A percentile compares a stretch with the other conserved stretches of the same genome.
phyloP scores from a whole-genome alignment of 2,888 invertebrate genomes.

The Morinoia aosen region DNA sequence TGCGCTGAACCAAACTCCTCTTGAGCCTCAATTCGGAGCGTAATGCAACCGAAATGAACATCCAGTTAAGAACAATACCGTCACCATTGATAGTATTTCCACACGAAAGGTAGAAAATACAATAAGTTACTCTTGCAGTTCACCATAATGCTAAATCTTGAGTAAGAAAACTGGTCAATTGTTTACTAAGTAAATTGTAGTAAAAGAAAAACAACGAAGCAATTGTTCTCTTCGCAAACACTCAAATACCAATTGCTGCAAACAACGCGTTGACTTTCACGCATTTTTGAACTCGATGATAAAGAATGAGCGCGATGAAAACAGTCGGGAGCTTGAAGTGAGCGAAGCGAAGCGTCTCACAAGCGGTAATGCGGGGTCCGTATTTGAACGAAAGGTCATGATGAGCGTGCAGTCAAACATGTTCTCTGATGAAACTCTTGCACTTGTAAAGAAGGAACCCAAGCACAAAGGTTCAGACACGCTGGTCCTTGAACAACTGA shows the following conservation, averaged over 20 bases:
- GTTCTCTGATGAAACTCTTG: conserved; percentile 2
- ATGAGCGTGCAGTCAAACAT: conserved; percentile 16
- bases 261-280: conserved; percentile 9
- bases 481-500: background rate
- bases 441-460: background rate
- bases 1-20: background rate
- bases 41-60: no score
- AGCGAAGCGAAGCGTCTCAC: background rate
- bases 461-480: background rate
- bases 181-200: background rate
- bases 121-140: background rate
- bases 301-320: background rate
- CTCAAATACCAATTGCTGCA: background rate
- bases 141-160: background rate
- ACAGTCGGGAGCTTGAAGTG: background rate
- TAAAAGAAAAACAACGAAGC: background rate
- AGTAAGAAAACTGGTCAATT: background rate
- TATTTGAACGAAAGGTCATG: conserved; percentile 12
- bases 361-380: conserved; percentile 1
- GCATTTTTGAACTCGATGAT: background rate
- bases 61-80: background rate
- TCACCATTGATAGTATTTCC: background rate
- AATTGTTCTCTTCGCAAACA: background rate
- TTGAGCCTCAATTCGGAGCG: background rate
- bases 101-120: background rate